A percentile compares a stretch with the other conserved stretches of the same genome.
These are phyloP conservation scores for Nesoenas mayeri DNA, from an alignment of 2,113 vertebrate species.

Conservation along the genomic window DNA sequence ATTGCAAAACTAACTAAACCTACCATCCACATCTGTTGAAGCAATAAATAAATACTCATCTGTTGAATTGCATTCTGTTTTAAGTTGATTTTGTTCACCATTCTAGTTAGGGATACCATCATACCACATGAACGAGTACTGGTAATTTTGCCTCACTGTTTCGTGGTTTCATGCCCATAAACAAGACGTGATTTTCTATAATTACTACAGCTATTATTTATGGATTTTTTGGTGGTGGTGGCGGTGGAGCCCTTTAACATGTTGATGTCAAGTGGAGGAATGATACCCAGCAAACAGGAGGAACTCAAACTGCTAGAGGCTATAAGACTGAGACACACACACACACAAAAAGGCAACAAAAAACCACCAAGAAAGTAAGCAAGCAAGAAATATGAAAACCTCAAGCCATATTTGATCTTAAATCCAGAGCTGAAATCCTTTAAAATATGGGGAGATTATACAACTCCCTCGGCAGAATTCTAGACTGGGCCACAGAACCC, in stretches of 20 bases:
- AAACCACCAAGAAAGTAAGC: neutral
- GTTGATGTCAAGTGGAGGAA: neutral
- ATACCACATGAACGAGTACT: neutral
- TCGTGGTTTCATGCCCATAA: neutral
- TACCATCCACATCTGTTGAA: neutral
- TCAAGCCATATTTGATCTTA: conserved; percentile 11
- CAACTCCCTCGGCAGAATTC: conserved; percentile 19
- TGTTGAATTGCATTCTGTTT: neutral
- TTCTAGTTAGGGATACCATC: neutral
- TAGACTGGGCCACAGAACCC: conserved; percentile 25
- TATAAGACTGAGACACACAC: neutral
- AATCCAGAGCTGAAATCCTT: neutral
- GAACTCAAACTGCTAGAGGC: neutral
- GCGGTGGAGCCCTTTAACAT: neutral
- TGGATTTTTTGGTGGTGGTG: neutral
- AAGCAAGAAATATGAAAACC: neutral
- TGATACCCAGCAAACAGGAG: neutral
- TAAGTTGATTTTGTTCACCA: neutral
- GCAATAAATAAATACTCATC: neutral
- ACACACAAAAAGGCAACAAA: neutral
- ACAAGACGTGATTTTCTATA: neutral
- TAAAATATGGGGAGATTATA: neutral
- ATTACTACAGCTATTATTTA: neutral
- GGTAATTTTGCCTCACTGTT: neutral
- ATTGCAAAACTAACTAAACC: neutral